Percentiles rank a stretch among this genome's conserved stretches.
These are phyloP conservation scores for Cryptus viduatorius DNA, from an alignment of 2,888 invertebrate species.

Conservation along the genomic window DNA sequence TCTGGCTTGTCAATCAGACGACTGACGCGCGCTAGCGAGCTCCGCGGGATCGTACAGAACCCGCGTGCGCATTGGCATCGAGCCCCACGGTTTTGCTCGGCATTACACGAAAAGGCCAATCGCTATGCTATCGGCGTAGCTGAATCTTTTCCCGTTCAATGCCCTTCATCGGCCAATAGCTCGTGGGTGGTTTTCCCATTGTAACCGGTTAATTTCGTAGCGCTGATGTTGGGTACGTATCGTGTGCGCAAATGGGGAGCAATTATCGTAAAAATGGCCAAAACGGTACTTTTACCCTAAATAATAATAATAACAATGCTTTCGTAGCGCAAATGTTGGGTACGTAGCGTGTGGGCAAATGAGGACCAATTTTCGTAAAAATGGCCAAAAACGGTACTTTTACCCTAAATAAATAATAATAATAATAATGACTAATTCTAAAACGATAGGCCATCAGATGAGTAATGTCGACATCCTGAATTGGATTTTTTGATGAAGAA, in stretches of 20 bases:
- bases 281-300: too few species aligned
- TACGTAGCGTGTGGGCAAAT: background rate
- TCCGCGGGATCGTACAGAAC: constrained; percentile 44
- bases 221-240: too few species aligned
- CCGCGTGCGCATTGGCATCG: background rate
- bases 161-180: background rate
- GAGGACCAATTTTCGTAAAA: too few species aligned
- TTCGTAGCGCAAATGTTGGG: background rate
- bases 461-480: too few species aligned
- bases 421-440: too few species aligned
- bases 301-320: too few species aligned
- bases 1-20: constrained; percentile 80
- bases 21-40: constrained; percentile 75
- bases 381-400: too few species aligned
- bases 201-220: background rate
- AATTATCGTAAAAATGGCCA: too few species aligned
- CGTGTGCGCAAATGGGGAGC: background rate
- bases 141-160: background rate
- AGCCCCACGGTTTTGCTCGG: constrained; percentile 14
- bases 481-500: background rate
- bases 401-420: too few species aligned
- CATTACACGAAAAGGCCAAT: constrained; percentile 1
- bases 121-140: background rate
- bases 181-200: background rate
- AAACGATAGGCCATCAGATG: too few species aligned